Conservation (phyloP, 2,888 invertebrate species). For the Drosophila eohydei region DNA sequence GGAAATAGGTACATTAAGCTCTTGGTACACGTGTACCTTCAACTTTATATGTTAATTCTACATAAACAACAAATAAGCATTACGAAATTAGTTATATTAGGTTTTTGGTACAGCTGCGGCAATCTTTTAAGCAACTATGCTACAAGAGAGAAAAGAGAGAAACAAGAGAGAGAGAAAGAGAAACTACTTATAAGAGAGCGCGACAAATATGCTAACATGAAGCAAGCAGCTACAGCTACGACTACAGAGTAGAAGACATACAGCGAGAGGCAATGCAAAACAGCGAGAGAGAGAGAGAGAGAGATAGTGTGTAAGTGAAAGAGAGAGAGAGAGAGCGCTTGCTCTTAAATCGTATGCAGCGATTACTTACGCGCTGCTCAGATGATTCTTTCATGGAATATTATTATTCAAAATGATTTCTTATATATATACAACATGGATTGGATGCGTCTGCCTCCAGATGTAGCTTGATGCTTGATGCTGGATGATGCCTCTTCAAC, state of each 20-base stretch:
- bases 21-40: not conserved
- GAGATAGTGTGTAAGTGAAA: not conserved
- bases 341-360: slow-evolving; percentile 31
- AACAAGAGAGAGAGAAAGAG: slow-evolving; percentile 15
- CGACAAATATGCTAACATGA: slow-evolving; percentile 21
- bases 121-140: not conserved
- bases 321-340: slow-evolving; percentile 15
- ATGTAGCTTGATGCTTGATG: slow-evolving; percentile 26
- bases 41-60: too few relatives aligned
- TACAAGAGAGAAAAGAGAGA: slow-evolving; percentile 7
- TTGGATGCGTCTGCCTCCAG: slow-evolving; percentile 50
- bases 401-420: slow-evolving; percentile 39
- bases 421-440: slow-evolving; percentile 53
- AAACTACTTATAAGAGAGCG: slow-evolving; percentile 10
- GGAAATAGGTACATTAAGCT: not conserved
- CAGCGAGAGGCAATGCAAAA: slow-evolving; percentile 23
- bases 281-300: slow-evolving; percentile 24
- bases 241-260: slow-evolving; percentile 19
- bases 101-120: slow-evolving; percentile 1
- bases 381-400: slow-evolving; percentile 45
- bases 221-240: slow-evolving; percentile 27
- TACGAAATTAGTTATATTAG: not conserved
- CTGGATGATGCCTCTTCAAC: slow-evolving; percentile 35
- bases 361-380: slow-evolving; percentile 65
- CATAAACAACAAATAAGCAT: not conserved